Evolutionary conservation across 1,140 invertebrate species (phyloP).

Genomic region (Physella acuta): DNA sequence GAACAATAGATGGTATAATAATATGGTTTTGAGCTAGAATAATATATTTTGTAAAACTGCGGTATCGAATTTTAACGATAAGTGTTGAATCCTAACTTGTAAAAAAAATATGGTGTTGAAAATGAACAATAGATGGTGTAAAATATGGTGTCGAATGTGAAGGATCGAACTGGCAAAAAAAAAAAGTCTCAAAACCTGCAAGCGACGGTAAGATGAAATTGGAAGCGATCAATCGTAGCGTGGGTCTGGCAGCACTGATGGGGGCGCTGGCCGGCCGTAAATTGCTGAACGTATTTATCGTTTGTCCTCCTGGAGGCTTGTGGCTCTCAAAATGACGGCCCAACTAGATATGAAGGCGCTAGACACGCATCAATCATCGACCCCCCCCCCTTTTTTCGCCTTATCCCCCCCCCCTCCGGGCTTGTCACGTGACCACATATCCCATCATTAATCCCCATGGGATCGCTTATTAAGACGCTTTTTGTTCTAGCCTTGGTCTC

Average conservation of each 20-base stretch:
- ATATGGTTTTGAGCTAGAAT: too few relatives aligned
- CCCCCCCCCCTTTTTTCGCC: too few relatives aligned
- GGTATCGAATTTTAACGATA: too few relatives aligned
- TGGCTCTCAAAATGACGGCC: conserved; percentile 25
- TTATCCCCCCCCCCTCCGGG: conserved; percentile 22
- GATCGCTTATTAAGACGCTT: conserved; percentile 37
- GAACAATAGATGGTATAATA: too few relatives aligned
- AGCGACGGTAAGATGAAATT: neutral
- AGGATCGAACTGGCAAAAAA: neutral
- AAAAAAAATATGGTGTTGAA: too few relatives aligned
- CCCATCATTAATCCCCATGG: conserved; percentile 38
- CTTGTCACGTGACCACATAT: conserved; percentile 34
- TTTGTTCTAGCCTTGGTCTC: conserved; percentile 28
- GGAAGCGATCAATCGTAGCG: conserved; percentile 14
- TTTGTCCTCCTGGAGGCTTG: conserved; percentile 11
- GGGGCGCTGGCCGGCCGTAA: conserved; percentile 2
- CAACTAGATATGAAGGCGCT: conserved; percentile 33
- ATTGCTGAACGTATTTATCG: conserved; percentile 19
- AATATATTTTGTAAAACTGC: too few relatives aligned
- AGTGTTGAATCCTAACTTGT: too few relatives aligned
- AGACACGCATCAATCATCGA: conserved; percentile 34
- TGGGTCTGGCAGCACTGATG: conserved; percentile 9
- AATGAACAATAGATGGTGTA: too few relatives aligned
- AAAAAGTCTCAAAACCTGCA: neutral
- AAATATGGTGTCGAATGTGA: neutral